These are phyloP conservation scores for Telmatherina bonti DNA, from an alignment of 2,797 vertebrate genomes.

Conservation along the genomic window DNA sequence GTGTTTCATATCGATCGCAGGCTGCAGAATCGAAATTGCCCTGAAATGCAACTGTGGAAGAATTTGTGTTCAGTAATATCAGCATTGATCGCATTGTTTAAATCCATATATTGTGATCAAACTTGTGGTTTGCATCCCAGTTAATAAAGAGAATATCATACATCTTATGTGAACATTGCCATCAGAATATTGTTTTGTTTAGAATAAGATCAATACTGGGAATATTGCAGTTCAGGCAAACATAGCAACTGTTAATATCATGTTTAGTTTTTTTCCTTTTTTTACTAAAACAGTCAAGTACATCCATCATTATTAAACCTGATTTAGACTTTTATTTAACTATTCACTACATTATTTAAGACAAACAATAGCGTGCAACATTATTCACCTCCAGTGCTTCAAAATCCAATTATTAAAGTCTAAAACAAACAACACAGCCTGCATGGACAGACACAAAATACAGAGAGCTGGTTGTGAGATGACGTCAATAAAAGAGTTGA, in stretches of 20 bases:
- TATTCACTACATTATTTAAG: neutral
- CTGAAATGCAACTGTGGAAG: no score
- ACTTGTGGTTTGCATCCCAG: no score
- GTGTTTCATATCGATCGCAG: no score
- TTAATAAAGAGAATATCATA: no score
- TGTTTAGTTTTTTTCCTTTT: no score
- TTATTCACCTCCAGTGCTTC: neutral
- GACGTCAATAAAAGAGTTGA: neutral
- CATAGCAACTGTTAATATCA: neutral
- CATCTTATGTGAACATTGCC: no score
- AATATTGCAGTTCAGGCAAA: neutral
- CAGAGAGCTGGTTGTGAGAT: neutral
- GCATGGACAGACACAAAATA: slow-evolving; percentile 3
- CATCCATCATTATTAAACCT: neutral
- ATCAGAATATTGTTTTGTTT: neutral
- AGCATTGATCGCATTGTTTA: no score
- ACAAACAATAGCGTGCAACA: neutral
- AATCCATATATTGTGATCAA: no score
- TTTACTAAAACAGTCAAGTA: no score
- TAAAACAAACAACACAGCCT: neutral
- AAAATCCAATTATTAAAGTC: neutral
- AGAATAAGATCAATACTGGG: neutral
- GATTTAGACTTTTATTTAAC: neutral
- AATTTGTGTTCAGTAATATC: no score
- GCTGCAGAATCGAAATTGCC: no score